Conservation (phyloP, 2,797 vertebrate genomes). For the Gobio occitaniae region DNA sequence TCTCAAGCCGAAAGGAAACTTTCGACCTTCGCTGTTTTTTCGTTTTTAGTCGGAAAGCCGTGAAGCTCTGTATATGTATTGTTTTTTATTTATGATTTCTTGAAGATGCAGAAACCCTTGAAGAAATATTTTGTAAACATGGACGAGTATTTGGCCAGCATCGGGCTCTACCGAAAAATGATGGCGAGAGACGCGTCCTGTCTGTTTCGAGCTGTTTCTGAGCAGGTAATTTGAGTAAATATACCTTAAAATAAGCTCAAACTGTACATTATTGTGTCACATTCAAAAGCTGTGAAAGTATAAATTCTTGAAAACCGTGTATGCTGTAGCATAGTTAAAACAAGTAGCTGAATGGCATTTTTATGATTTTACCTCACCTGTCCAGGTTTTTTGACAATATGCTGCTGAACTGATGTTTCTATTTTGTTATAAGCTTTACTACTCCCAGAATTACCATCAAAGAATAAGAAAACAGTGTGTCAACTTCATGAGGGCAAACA, state of each 20-base stretch:
- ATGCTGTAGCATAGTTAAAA: not conserved
- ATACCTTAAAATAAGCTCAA: not conserved
- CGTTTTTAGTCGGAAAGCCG: constrained; percentile 48
- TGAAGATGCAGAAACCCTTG: constrained; percentile 89
- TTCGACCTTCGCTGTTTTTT: constrained; percentile 51
- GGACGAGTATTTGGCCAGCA: constrained; percentile 91
- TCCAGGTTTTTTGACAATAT: not conserved
- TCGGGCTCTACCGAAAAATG: constrained; percentile 93
- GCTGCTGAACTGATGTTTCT: not conserved
- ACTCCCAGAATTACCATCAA: constrained; percentile 80
- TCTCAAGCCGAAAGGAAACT: constrained; percentile 54
- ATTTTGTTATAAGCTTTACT: constrained; percentile 69
- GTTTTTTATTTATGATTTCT: constrained; percentile 55
- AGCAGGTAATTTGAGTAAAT: constrained; percentile 82
- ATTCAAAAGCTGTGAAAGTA: not conserved
- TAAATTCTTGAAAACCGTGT: no score
- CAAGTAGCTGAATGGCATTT: not conserved
- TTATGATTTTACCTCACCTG: not conserved
- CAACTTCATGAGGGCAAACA: constrained; percentile 77
- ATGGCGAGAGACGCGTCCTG: constrained; percentile 93
- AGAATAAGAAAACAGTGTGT: constrained; percentile 78
- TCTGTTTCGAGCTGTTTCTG: constrained; percentile 92
- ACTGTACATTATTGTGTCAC: no score
- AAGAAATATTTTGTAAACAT: constrained; percentile 93
- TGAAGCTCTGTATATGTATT: constrained; percentile 52